These are phyloP conservation scores for Synaphobranchus kaupii DNA, from an alignment of 2,797 vertebrate species.

Conservation along the genomic window DNA sequence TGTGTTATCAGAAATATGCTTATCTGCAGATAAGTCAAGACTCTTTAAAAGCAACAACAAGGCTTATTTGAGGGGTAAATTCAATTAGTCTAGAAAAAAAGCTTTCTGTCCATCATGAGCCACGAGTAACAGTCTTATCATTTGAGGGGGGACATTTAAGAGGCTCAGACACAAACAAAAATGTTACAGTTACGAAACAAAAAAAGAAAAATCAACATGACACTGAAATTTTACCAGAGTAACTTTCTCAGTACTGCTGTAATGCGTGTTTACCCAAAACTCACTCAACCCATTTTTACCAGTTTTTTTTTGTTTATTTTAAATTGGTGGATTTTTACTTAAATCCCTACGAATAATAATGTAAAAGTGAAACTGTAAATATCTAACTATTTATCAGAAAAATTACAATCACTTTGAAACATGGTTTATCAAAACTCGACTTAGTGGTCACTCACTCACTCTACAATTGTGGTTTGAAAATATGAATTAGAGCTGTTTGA, in stretches of 20 bases:
- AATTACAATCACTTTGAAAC: no score
- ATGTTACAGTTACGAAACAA: background rate
- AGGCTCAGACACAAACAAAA: background rate
- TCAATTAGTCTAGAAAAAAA: background rate
- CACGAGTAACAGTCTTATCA: background rate
- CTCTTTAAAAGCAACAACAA: background rate
- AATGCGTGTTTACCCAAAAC: no score
- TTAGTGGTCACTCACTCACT: no score
- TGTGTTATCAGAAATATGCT: background rate
- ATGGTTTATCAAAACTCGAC: no score
- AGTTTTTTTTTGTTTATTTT: no score
- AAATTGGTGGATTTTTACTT: no score
- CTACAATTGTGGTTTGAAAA: background rate
- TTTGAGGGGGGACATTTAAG: background rate
- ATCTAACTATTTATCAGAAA: no score
- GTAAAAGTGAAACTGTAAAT: no score
- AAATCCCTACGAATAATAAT: no score
- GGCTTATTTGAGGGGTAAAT: background rate
- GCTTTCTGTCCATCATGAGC: background rate
- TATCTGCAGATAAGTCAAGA: background rate
- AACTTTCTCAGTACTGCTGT: background rate
- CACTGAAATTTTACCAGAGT: background rate
- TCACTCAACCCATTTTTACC: no score
- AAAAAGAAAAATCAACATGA: background rate
- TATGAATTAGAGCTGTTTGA: background rate